Conservation (phyloP, 2,113 vertebrate genomes). For the Mesitornis unicolor region DNA sequence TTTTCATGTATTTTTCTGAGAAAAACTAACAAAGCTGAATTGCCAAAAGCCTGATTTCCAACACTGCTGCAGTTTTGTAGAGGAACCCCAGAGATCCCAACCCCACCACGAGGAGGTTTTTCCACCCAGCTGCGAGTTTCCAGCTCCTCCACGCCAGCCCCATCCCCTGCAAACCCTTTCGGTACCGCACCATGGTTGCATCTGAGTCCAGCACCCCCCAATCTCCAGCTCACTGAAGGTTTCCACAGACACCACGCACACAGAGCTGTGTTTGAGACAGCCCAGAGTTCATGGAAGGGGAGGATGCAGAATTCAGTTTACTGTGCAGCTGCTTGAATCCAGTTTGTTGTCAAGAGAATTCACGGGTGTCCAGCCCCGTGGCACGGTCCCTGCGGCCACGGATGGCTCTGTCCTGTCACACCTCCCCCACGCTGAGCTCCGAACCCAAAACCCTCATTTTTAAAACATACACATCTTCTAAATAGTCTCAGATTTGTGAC, state of each 20-base stretch:
- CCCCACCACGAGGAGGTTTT: background rate
- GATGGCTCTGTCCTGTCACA: background rate
- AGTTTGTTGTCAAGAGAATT: background rate
- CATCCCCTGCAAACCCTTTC: background rate
- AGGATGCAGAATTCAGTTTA: background rate
- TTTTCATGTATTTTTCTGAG: background rate
- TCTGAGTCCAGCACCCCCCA: rapidly evolving
- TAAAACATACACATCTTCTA: background rate
- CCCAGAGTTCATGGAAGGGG: background rate
- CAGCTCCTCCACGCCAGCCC: rapidly evolving
- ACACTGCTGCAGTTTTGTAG: background rate
- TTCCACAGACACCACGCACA: background rate
- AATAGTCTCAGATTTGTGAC: background rate
- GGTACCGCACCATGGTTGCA: too few relatives aligned
- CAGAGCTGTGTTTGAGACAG: background rate
- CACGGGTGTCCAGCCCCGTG: background rate
- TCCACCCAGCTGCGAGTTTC: background rate
- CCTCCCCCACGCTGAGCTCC: background rate
- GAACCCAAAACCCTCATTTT: background rate
- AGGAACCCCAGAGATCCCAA: background rate
- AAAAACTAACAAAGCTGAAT: background rate
- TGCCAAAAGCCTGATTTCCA: background rate
- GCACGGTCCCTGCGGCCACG: rapidly evolving
- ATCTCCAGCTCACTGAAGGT: background rate
- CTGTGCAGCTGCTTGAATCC: background rate